Evolutionary conservation across 2,888 invertebrate species (phyloP).

Genomic region (Apamea crenata): DNA sequence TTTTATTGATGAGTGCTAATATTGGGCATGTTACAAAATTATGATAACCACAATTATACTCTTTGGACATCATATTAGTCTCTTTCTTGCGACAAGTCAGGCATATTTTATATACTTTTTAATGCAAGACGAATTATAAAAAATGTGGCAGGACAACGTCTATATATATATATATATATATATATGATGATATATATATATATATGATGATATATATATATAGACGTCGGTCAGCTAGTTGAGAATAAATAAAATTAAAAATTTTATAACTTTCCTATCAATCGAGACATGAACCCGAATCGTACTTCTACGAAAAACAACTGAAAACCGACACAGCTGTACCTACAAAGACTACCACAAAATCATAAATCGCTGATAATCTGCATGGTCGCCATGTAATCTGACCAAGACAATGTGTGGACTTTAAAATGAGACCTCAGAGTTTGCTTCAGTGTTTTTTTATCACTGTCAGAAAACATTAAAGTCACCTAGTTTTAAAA

Average conservation of each 20-base stretch:
- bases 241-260: background rate
- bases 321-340: too few relatives aligned
- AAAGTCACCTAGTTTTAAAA: too few relatives aligned
- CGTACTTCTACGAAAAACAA: too few relatives aligned
- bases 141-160: background rate
- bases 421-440: too few relatives aligned
- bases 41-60: background rate
- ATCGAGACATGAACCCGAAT: background rate
- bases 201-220: too few relatives aligned
- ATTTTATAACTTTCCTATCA: background rate
- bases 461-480: too few relatives aligned
- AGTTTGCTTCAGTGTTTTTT: too few relatives aligned
- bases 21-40: background rate
- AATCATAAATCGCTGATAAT: background rate
- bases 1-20: too few relatives aligned
- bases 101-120: background rate
- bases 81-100: background rate
- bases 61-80: background rate
- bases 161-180: too few relatives aligned
- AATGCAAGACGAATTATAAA: background rate
- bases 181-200: too few relatives aligned
- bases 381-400: background rate
- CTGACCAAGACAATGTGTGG: background rate
- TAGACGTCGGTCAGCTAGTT: background rate
- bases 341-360: too few relatives aligned